These are phyloP conservation scores for Orchestia grillus DNA, from an alignment of 1,140 invertebrate genomes.

Conservation along the genomic window DNA sequence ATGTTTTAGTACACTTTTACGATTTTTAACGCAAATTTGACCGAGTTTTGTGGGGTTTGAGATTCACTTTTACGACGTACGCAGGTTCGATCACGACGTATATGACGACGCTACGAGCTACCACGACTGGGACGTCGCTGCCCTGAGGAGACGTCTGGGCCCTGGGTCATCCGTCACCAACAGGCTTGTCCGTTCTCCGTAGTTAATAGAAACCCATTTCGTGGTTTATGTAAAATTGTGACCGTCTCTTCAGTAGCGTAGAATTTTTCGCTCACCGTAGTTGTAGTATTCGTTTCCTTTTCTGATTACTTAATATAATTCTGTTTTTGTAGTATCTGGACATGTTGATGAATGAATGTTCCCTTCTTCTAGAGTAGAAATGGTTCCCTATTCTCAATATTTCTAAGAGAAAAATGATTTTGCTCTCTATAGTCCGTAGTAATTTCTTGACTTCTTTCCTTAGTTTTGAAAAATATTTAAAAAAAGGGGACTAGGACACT, in stretches of 20 bases:
- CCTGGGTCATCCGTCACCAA: background rate
- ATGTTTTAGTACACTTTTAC: no score
- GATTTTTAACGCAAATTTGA: no score
- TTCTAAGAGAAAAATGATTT: background rate
- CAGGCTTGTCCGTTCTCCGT: background rate
- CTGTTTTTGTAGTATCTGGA: background rate
- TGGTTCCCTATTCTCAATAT: background rate
- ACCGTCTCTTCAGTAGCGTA: background rate
- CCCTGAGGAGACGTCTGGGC: constrained; percentile 7
- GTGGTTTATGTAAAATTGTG: background rate
- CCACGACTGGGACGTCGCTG: constrained; percentile 57
- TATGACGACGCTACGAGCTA: background rate
- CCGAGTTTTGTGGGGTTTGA: no score
- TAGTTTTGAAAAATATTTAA: no score
- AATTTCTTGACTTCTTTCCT: background rate
- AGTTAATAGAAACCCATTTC: background rate
- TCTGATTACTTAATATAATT: background rate
- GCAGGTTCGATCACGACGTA: background rate
- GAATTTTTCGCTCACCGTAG: background rate
- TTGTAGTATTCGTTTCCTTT: background rate
- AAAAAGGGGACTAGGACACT: no score
- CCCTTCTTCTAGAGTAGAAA: background rate
- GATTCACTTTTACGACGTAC: background rate
- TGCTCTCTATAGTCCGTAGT: background rate
- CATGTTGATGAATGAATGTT: no score